These are phyloP conservation scores for Papilio xuthus DNA, from an alignment of 1,140 invertebrate genomes.

Conservation along the genomic window DNA sequence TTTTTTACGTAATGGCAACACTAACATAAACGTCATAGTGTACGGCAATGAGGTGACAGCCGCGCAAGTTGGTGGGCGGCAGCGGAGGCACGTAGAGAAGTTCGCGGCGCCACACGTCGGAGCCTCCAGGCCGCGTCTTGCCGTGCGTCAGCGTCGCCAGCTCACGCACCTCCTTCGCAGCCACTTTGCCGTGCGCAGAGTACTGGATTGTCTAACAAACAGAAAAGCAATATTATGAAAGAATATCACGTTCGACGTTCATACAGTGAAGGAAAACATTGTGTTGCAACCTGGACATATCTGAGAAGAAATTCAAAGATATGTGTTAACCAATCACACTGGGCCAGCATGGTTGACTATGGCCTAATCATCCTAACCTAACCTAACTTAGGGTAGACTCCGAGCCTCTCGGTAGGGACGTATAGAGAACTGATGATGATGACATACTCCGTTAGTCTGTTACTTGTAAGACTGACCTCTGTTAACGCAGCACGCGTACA, in stretches of 20 bases:
- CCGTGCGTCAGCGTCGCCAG: constrained; percentile 90
- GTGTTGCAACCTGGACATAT: too few species aligned
- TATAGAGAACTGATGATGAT: too few species aligned
- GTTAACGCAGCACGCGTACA: constrained; percentile 89
- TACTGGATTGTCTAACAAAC: constrained; percentile 92
- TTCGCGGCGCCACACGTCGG: constrained; percentile 94
- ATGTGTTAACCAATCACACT: too few species aligned
- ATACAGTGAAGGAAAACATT: too few species aligned
- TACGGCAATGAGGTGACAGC: constrained; percentile 96
- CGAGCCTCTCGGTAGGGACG: too few species aligned
- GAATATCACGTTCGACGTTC: too few species aligned
- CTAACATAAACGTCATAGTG: constrained; percentile 97
- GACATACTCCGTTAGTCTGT: too few species aligned
- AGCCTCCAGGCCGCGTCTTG: constrained; percentile 90
- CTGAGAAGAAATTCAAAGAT: too few species aligned
- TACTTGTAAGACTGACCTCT: constrained; percentile 82
- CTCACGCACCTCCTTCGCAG: constrained; percentile 93
- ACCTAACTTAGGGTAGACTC: too few species aligned
- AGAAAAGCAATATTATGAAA: background rate
- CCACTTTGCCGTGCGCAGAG: constrained; percentile 91
- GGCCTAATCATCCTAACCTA: too few species aligned
- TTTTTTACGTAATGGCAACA: constrained; percentile 51
- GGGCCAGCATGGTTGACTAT: too few species aligned
- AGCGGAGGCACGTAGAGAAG: constrained; percentile 96
- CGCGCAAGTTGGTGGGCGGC: constrained; percentile 96